phyloP scores from a whole-genome alignment of 2,888 invertebrate species.

The Lamellibrachia columna region DNA sequence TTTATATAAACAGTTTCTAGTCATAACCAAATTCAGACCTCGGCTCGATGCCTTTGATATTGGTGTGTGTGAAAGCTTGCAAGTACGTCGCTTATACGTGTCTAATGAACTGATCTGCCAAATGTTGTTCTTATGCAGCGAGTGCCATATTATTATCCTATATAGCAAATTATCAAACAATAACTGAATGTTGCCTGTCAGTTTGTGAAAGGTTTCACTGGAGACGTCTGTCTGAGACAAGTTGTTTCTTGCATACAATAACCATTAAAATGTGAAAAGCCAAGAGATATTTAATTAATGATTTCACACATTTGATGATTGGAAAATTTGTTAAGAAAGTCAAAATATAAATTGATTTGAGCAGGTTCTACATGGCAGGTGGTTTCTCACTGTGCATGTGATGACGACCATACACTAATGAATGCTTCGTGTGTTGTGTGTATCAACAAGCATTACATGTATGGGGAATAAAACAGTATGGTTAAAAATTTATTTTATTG shows the following conservation, averaged over 20 bases:
- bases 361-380: background rate
- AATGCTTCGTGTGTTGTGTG: background rate
- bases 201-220: background rate
- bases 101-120: constrained; percentile 8
- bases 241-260: background rate
- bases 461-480: constrained; percentile 16
- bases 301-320: background rate
- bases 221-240: background rate
- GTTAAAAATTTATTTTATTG: background rate
- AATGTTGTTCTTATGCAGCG: constrained; percentile 16
- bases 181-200: background rate
- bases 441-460: background rate
- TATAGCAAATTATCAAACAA: background rate
- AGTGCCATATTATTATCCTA: background rate
- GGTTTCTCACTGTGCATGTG: background rate
- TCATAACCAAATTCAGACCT: background rate
- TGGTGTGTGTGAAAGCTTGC: background rate
- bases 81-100: background rate
- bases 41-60: background rate
- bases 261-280: background rate
- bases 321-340: background rate
- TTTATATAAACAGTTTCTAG: background rate
- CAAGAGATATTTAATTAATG: background rate
- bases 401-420: background rate
- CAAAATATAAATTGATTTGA: background rate